phyloP scores from a whole-genome alignment of 2,113 vertebrate genomes.

The Tinamus guttatus region DNA sequence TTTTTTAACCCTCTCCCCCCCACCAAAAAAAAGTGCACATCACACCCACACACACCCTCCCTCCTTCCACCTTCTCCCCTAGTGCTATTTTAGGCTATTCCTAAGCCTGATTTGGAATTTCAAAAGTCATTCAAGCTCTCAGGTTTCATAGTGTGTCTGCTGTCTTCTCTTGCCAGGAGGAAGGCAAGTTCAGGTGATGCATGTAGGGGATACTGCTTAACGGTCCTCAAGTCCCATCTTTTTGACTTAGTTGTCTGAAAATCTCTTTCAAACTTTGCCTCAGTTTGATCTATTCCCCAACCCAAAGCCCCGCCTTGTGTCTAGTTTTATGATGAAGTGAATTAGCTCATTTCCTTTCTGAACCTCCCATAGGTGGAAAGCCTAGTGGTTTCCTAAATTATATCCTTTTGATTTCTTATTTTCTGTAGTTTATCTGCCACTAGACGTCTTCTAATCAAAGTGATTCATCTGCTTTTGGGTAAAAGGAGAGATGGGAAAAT shows the following conservation, averaged over 20 bases:
- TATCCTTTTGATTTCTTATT: background rate
- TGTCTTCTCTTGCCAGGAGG: background rate
- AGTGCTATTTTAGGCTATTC: constrained; percentile 3
- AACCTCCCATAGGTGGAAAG: background rate
- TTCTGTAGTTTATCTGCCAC: background rate
- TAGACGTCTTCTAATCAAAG: constrained; percentile 6
- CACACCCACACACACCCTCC: background rate
- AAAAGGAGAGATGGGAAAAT: background rate
- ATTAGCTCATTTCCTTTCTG: background rate
- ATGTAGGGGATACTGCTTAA: background rate
- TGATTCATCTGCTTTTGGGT: constrained; percentile 19
- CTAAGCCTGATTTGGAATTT: background rate
- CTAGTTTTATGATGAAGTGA: background rate
- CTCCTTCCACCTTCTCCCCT: background rate
- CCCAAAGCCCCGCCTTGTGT: background rate
- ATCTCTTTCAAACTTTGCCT: background rate
- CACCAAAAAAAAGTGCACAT: background rate
- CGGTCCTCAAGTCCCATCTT: background rate
- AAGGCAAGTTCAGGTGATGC: background rate
- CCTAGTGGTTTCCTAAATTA: background rate
- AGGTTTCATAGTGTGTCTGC: background rate
- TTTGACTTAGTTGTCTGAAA: background rate
- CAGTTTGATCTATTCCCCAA: background rate
- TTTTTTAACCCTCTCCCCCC: background rate
- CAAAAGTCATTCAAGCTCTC: background rate